Base-by-base conservation (phyloP, 2,888 invertebrate species). In the Morpho helenor region DNA sequence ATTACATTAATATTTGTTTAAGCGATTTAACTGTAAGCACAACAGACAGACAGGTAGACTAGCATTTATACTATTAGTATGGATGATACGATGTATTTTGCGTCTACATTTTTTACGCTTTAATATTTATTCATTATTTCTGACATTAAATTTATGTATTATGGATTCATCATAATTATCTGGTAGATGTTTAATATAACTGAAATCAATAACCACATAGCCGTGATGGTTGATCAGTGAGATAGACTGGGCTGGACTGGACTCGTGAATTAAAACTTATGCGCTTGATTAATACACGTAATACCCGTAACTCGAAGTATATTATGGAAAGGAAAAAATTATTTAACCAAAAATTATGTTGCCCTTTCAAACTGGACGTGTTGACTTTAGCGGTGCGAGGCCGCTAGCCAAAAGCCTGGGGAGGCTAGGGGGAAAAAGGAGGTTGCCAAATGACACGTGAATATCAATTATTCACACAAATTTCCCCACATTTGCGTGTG, bases 381-480 rank as follows among this genome's bases (percentile, higher is more conserved):
- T 65, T 63, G 75, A 76, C 73, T 60, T 59, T 60, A 61, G 56
- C 62, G 74, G 73, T 74, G 72, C 68, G 72, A 70, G 73, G 72
- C 57, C 68, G 66, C 62, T 72, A 59, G 73, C 68, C 69, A 72
- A 74, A 71, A 65, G 66, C 65, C 62, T 62, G 65, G 74, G 71
- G 71, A 70, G 69, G 65, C 61, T 23, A 48, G 61, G 55, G 63
- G 73, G 73, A 63, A 68, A 16, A 59, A 74, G 84, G 85, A 80
- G 83, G 87, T 89, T 87, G 89, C 88, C 89, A 89, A 90, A 90
- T 86, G 88, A 90, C 88, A 87, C 76, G 77, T 70, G 58, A 62
- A 68, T 83, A 90, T 90, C 86, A 88, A 90, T 89, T 89, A 89
- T 90, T 90, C 87, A 90, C 79, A 84, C 80, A 79, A 86, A 84